phyloP scores from a whole-genome alignment of 2,797 vertebrate species.

The Cyclopterus lumpus region DNA sequence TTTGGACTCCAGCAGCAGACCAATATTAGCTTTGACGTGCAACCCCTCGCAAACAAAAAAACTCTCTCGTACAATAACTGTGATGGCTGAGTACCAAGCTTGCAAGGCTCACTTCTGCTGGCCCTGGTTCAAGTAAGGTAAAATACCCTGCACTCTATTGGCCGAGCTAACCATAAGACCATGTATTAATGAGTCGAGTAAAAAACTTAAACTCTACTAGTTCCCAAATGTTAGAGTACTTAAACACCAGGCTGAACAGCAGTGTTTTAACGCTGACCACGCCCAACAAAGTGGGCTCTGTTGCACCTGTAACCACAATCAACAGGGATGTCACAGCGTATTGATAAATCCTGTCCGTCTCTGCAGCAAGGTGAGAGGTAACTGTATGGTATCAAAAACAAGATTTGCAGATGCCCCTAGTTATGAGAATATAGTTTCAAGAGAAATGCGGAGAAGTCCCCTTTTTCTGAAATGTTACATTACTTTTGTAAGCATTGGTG shows the following conservation, averaged over 20 bases:
- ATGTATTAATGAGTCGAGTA: conserved; percentile 12
- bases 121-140: conserved; percentile 47
- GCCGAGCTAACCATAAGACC: neutral
- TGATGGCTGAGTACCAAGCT: conserved; percentile 57
- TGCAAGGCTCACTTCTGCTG: conserved; percentile 43
- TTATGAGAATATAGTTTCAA: neutral
- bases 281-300: neutral
- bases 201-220: neutral
- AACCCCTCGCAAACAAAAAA: conserved; percentile 46
- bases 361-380: neutral
- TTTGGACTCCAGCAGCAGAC: conserved; percentile 55
- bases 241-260: neutral
- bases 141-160: conserved; percentile 31
- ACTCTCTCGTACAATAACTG: conserved; percentile 53
- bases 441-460: neutral
- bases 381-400: neutral
- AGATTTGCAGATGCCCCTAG: neutral
- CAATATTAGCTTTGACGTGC: conserved; percentile 58
- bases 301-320: neutral
- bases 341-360: neutral
- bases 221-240: neutral
- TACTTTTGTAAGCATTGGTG: neutral
- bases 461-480: neutral
- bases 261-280: neutral
- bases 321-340: neutral